Base-by-base conservation (phyloP, 2,888 invertebrate genomes). In the Lepidocyrtoides sp. region DNA sequence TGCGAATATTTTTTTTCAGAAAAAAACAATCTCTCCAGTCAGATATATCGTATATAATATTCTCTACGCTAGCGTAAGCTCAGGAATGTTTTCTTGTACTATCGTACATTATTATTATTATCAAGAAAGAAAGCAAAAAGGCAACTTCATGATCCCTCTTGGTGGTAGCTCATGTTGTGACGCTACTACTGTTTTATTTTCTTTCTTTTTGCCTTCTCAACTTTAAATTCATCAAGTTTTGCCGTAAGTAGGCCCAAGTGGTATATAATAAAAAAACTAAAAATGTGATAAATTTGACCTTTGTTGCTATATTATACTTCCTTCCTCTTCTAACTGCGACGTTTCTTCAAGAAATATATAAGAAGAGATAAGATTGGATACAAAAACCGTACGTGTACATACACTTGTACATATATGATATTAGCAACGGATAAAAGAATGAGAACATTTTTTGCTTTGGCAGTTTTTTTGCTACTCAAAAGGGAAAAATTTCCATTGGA, bases 171-270 rank as follows among this genome's bases (percentile, higher is more conserved):
- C 36, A 2, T 12, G 63, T 63, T 63, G 1, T 29, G 12, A 4
- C 29, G 29, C 26, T 44, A 48, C n/a, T 51, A n/a, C 36, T 5
- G 57, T 57, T 36, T 7, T 57, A 32, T 36, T 63, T 82, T 82
- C 26, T 12, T 20, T 14, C 12, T 29, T 17, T 51, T 63, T 69
- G 63, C 29, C 57, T 5, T 0, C 57, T 69, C n/a, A 36, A 82
- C 69, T 83, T 69, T 69, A 83, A 83, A 83, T 83, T 83, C 83
- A 83, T 83, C 69, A 83, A 69, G 66, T 29, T 20, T 20, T 36
- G n/a, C 82, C 7, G 14, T 60, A 29, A 32, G 54, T 57, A 32
- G 41, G 20, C 36, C 41, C 51, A 60, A 41, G 60, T 63, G 82
- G 82, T n/a, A 63, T 3, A 26, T 17, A 23, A 29, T 17, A 2